These are phyloP conservation scores for Istiophorus platypterus DNA, from an alignment of 2,113 vertebrate genomes.

Conservation along the genomic window DNA sequence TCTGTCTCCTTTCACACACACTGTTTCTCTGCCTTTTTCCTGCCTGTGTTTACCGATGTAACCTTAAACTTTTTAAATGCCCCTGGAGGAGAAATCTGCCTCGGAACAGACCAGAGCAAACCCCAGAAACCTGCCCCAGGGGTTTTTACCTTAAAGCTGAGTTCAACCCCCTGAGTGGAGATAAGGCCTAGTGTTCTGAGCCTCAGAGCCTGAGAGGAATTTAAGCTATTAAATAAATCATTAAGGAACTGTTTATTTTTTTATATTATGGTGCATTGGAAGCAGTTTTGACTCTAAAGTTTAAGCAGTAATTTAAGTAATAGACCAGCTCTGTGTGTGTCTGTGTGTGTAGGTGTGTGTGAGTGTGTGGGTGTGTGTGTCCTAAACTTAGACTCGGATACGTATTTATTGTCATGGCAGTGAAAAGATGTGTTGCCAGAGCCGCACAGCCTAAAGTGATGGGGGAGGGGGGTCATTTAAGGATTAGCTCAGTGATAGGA, in stretches of 20 bases:
- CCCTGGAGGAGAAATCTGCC: background rate
- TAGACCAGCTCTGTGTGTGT: too few species aligned
- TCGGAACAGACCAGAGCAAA: background rate
- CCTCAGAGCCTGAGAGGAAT: background rate
- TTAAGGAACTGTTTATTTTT: background rate
- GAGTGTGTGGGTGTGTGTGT: background rate
- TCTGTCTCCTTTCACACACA: too few species aligned
- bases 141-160: background rate
- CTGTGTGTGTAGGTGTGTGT: too few species aligned
- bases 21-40: background rate
- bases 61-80: slow-evolving; percentile 27
- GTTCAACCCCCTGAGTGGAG: background rate
- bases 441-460: background rate
- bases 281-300: background rate
- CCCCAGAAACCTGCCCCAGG: background rate
- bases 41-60: slow-evolving; percentile 1
- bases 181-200: background rate
- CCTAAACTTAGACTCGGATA: too few species aligned
- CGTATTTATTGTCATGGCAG: too few species aligned
- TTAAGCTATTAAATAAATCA: background rate
- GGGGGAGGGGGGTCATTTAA: too few species aligned
- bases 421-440: background rate
- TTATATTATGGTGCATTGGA: background rate
- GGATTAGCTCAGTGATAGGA: too few species aligned
- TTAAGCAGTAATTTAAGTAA: background rate